Evolutionary conservation across 2,888 invertebrate species (phyloP).

Genomic region (Psylliodes chrysocephalus): DNA sequence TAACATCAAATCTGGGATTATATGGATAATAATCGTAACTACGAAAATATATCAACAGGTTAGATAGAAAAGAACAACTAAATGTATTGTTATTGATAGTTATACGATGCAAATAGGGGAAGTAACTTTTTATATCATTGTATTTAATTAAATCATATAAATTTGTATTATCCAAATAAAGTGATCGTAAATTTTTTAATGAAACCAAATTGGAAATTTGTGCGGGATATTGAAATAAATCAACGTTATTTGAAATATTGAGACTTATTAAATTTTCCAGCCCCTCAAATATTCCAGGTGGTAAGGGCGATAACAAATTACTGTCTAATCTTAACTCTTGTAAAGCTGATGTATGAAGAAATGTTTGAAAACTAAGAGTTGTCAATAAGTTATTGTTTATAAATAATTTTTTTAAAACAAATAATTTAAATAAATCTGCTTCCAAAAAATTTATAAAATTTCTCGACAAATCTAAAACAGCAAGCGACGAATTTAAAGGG

Average conservation of each 20-base stretch:
- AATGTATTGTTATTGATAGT: background rate
- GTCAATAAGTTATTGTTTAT: background rate
- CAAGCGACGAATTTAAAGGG: background rate
- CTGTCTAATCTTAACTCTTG: background rate
- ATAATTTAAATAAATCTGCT: no score
- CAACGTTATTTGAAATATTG: background rate
- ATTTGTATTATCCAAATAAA: background rate
- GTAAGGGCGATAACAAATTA: background rate
- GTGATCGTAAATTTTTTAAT: background rate
- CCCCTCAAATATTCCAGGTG: background rate
- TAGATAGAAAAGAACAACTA: background rate
- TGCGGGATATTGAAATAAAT: background rate
- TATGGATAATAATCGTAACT: background rate
- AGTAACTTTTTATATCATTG: background rate
- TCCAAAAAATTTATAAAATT: no score
- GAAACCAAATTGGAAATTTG: background rate
- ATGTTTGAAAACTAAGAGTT: background rate
- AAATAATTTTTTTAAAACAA: background rate
- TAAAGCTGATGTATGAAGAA: background rate
- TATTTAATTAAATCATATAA: background rate
- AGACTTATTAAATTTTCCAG: background rate
- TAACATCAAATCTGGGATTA: background rate
- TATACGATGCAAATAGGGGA: background rate
- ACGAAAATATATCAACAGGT: background rate
- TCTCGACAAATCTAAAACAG: slow-evolving; percentile 6